Conservation (phyloP, 2,888 invertebrate species). For the Mechanitis mazaeus region DNA sequence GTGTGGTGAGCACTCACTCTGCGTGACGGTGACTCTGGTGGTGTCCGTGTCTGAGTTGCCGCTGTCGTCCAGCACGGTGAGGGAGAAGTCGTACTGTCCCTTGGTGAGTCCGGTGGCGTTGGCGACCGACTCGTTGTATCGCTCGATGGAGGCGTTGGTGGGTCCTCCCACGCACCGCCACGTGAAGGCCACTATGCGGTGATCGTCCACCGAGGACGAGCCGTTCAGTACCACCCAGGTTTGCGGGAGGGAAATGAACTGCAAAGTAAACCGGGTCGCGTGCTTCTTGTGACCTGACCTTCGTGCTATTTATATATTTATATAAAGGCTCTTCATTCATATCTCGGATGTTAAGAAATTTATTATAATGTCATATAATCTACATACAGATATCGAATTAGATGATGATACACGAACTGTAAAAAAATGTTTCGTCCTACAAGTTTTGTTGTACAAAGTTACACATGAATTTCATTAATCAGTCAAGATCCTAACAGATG, state of each 20-base stretch:
- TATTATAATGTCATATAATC: too few species aligned
- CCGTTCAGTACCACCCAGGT: conserved; percentile 89
- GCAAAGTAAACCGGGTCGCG: conserved; percentile 18
- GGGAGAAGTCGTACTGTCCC: conserved; percentile 87
- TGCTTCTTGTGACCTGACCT: neutral
- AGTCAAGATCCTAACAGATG: too few species aligned
- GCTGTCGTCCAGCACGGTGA: conserved; percentile 90
- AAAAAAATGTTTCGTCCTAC: too few species aligned
- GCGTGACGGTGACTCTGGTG: conserved; percentile 86
- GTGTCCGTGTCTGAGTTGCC: conserved; percentile 86
- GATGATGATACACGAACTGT: too few species aligned
- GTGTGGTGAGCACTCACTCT: conserved; percentile 79
- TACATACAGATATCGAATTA: too few species aligned
- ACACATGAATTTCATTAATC: too few species aligned
- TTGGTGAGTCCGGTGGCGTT: conserved; percentile 89
- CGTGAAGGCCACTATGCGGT: conserved; percentile 86
- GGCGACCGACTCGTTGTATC: conserved; percentile 80
- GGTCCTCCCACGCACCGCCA: conserved; percentile 90
- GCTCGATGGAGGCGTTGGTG: conserved; percentile 72
- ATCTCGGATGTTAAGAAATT: too few species aligned
- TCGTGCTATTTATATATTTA: too few species aligned
- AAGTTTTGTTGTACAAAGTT: too few species aligned
- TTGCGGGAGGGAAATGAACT: conserved; percentile 89
- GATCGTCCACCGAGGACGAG: conserved; percentile 87
- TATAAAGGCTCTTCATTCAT: too few species aligned